Base-by-base conservation (phyloP, 1,140 invertebrate species). In the Eurosta solidaginis region DNA sequence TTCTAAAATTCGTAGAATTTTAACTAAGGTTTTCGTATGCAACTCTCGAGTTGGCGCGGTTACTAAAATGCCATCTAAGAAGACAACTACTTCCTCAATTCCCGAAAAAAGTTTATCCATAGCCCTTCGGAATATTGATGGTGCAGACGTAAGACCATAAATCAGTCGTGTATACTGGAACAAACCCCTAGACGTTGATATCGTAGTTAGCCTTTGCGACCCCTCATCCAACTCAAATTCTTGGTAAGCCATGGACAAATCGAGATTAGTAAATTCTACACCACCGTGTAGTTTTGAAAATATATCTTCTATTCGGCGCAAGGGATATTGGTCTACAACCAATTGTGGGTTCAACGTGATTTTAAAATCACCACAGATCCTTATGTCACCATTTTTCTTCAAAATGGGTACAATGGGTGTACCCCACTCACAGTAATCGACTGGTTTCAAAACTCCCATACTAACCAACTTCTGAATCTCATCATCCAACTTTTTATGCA, bases 341-440 rank as follows among this genome's bases (percentile, higher is more conserved):
- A 80, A 74, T 50, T 76, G 7, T 12, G 27, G 77, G 74, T 78
- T 80, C 3, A 80, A 3, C 9, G 76, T 78, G 22, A 76, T 47
- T 20, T 77, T 77, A 44, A 74, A 90, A 81, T 90, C 89, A 0
- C 87, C n/a, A n/a, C n/a, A n/a, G n/a, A n/a, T n/a, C n/a, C n/a
- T n/a, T n/a, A n/a, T 86, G 3, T 79, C 80, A 10, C 87, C 88
- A 78, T 88, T 83, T 27, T 81, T 81, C 82, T 91, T 91, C 45
- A 88, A 49, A 10, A 91, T 87, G 0, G 89, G 81, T 0, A 90
- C 89, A 5, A 91, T 82, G 0, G 89, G 88, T 20, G 88, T 85
- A 6, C 84, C 88, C 88, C 86, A 90, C 10, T 86, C 82, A 22
- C 80, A 82, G 78, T 77, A 81, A n/a, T 81, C 77, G 17, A 82